Evolutionary conservation across 35 echinoderm and acorn worm species (phyloP).

Genomic region (Lytechinus variegatus): DNA sequence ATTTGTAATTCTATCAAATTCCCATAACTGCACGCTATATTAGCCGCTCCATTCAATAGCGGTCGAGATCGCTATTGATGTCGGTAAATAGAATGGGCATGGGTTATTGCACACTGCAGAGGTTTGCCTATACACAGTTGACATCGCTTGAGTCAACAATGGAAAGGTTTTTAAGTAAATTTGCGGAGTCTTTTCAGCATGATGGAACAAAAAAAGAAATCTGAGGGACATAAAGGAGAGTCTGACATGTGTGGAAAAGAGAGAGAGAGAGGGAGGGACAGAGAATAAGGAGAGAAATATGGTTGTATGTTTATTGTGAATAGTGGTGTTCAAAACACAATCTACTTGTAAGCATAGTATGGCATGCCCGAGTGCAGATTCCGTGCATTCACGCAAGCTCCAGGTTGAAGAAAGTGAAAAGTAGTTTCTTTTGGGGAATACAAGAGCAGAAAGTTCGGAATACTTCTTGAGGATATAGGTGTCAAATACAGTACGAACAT

Average conservation of each 20-base stretch:
- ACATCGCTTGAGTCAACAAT: constrained; percentile 11
- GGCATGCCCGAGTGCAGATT: background rate
- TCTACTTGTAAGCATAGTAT: background rate
- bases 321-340: background rate
- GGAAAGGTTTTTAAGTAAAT: constrained; percentile 19
- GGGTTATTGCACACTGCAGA: background rate
- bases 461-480: background rate
- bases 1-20: constrained; percentile 21
- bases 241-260: background rate
- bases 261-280: background rate
- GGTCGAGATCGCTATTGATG: background rate
- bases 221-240: background rate
- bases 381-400: background rate
- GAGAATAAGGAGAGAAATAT: background rate
- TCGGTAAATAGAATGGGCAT: background rate
- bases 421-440: background rate
- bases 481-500: background rate
- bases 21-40: constrained; percentile 17
- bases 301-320: background rate
- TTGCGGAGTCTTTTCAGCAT: background rate
- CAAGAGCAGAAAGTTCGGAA: background rate
- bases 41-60: constrained; percentile 8
- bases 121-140: constrained; percentile 1
- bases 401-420: background rate
- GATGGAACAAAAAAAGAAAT: background rate